Evolutionary conservation across 1,140 invertebrate genomes (phyloP), one percentile per base, ranked within the genome.

Genomic region (Tribolium castaneum): DNA sequence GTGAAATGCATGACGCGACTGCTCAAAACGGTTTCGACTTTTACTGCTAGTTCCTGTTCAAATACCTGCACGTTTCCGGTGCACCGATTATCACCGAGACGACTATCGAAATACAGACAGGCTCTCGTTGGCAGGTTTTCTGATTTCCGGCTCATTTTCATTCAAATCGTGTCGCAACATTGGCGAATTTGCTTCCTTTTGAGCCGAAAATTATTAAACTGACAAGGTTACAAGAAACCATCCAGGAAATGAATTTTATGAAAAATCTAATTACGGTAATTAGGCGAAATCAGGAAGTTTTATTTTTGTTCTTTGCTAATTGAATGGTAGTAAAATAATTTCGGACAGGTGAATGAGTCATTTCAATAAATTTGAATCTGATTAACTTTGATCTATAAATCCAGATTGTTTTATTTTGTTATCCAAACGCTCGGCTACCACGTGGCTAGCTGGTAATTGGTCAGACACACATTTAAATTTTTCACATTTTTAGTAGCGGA

Each of bases 41-140:
- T 73, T 73, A 73, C 49, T 73, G 50, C 52, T 73, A 73, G 71
- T 73, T 73, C 71, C 71, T 73, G 71, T 73, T 54, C 50, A 52
- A 51, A 73, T 73, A 73, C 49, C 19, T 10, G 34, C 71, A 73
- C 71, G 71, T 73, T 52, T 66, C 25, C 59, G 34, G 25, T 59
- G 19, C 59, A 66, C 30, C 30, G 30, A 7, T 22, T 73, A 19
- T 50, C 70, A 72, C 7, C 70, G 39, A 72, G 14, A 50, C 34
- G 5, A 72, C 19, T 66, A 6, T 22, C 22, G 51, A 66, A 66
- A 10, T 66, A 10, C 54, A 19, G 16, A 22, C 54, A 22, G 6
- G 10, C 10, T 16, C 16, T 52, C 51, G 12, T 7, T 52, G 9
- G 5, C 49, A 12, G 13, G 49, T 50, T 50, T 50, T 12, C n/a